These are phyloP conservation scores for Ivindomyrus marchei DNA, from an alignment of 2,113 vertebrate species.

Conservation along the genomic window DNA sequence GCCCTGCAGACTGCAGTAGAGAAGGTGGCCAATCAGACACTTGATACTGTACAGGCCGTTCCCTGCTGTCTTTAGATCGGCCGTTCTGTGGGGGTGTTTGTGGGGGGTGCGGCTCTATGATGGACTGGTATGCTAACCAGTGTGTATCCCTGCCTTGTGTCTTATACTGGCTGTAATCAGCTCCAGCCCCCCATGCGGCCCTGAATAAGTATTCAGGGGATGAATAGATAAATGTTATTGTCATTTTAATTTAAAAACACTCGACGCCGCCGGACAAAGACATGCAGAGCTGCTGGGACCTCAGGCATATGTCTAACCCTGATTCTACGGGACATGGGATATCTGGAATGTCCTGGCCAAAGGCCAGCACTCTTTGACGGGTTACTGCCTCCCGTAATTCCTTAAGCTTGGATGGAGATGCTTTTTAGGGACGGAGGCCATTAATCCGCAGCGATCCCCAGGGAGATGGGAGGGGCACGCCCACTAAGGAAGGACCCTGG, in stretches of 20 bases:
- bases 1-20: too few species aligned
- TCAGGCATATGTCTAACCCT: background rate
- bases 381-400: background rate
- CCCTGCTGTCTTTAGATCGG: background rate
- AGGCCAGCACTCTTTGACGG: constrained; percentile 7
- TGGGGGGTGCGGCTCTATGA: background rate
- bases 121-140: background rate
- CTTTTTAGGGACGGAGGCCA: background rate
- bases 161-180: background rate
- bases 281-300: background rate
- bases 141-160: background rate
- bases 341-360: background rate
- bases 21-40: too few species aligned
- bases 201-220: background rate
- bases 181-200: background rate
- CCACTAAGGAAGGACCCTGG: background rate
- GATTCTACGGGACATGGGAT: background rate
- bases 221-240: background rate
- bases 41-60: too few species aligned
- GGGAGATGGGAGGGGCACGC: background rate
- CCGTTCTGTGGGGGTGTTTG: background rate
- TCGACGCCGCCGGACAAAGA: background rate
- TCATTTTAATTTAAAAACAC: background rate
- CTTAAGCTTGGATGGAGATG: background rate
- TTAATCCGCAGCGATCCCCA: background rate